A percentile compares a stretch with the other conserved stretches of the same genome.
phyloP scores from a whole-genome alignment of 1,140 invertebrate species.

The Drosophila melanica region DNA sequence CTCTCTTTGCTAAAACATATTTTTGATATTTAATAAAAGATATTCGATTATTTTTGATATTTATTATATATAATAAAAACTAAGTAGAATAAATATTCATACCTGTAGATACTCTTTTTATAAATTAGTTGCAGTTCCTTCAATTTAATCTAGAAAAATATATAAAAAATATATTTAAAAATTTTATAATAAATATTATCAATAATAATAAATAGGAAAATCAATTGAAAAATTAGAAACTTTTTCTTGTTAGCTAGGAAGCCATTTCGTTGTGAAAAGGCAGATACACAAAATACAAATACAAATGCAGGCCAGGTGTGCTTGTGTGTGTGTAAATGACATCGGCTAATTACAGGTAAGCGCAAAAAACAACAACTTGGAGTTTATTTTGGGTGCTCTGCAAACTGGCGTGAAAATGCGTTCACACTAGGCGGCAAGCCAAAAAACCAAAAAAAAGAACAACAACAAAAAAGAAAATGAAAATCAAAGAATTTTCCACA shows the following conservation, averaged over 20 bases:
- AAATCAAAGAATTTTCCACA: conserved; percentile 81
- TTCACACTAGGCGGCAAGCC: conserved; percentile 49
- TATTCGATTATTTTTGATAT: not conserved
- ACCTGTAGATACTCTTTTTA: no score
- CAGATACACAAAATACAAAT: conserved; percentile 45
- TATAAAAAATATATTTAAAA: not conserved
- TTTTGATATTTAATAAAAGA: not conserved
- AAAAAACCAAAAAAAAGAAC: conserved; percentile 43
- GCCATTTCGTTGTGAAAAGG: conserved; percentile 5
- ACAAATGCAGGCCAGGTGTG: not conserved
- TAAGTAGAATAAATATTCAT: not conserved
- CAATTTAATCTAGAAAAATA: not conserved
- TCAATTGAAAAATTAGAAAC: not conserved
- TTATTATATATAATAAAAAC: not conserved
- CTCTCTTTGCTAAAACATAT: no score
- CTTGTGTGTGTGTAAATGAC: conserved; percentile 56
- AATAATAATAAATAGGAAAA: not conserved
- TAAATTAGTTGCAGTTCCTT: no score
- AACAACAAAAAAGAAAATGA: conserved; percentile 38
- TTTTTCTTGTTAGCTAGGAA: conserved; percentile 10
- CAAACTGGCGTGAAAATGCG: conserved; percentile 71
- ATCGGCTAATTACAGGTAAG: conserved; percentile 82
- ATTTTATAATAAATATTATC: not conserved
- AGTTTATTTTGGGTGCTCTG: conserved; percentile 69
- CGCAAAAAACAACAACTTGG: conserved; percentile 58